Conservation (phyloP, 1,140 invertebrate genomes). For the Ectropis grisescens region DNA sequence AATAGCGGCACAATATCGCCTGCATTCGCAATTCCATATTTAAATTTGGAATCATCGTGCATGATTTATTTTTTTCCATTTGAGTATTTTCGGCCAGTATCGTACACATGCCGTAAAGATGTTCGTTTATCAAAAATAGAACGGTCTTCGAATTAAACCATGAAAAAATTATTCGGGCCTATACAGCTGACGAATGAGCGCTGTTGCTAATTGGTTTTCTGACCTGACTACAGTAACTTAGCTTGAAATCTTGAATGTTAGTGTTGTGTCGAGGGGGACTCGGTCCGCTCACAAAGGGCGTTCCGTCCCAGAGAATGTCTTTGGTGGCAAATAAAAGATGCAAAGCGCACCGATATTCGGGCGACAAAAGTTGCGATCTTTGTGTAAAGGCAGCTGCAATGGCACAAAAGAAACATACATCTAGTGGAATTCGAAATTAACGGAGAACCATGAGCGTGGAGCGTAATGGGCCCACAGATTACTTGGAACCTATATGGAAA, state of each 20-base stretch:
- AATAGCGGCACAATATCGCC: conserved; percentile 62
- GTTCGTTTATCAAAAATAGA: conserved; percentile 25
- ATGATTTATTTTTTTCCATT: conserved; percentile 56
- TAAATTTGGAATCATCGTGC: conserved; percentile 42
- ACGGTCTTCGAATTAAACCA: conserved; percentile 14
- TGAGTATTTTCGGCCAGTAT: conserved; percentile 25
- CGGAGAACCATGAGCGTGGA: conserved; percentile 40
- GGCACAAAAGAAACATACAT: conserved; percentile 42
- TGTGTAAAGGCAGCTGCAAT: conserved; percentile 40
- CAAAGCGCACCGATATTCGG: conserved; percentile 48
- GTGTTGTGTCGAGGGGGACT: conserved; percentile 20
- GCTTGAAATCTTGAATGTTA: conserved; percentile 18
- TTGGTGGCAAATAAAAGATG: conserved; percentile 40
- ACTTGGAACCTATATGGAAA: conserved; percentile 60
- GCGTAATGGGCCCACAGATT: conserved; percentile 52
- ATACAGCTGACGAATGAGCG: conserved; percentile 20
- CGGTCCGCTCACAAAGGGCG: conserved; percentile 28
- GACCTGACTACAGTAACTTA: conserved; percentile 20
- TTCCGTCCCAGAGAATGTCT: conserved; percentile 47
- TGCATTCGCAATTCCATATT: conserved; percentile 52
- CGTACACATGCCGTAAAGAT: conserved; percentile 30
- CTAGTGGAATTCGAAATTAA: conserved; percentile 45
- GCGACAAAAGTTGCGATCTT: conserved; percentile 61
- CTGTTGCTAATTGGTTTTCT: conserved; percentile 21
- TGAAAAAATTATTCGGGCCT: conserved; percentile 16